These are phyloP conservation scores for Drosophila mojavensis DNA, from an alignment of 1,140 invertebrate genomes.

Conservation along the genomic window DNA sequence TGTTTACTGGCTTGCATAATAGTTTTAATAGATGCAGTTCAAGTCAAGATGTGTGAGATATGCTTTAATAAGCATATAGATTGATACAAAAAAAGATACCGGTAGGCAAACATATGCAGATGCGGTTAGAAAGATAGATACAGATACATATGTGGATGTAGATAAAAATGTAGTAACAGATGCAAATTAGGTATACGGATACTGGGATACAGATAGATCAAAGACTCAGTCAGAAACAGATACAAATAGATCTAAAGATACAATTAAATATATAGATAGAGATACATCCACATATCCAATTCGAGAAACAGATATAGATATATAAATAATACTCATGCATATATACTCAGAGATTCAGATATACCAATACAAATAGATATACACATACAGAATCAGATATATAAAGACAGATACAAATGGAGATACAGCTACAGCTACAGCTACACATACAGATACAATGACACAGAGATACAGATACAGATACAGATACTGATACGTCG, in stretches of 20 bases:
- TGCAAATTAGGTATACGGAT: slow-evolving; percentile 16
- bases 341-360: not conserved
- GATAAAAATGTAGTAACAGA: not conserved
- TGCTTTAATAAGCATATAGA: not conserved
- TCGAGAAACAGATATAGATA: not conserved
- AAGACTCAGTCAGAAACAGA: too few species aligned
- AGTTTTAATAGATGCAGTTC: not conserved
- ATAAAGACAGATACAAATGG: not conserved
- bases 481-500: too few species aligned
- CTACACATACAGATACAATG: slow-evolving; percentile 12
- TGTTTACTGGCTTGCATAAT: slow-evolving; percentile 39
- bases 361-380: not conserved
- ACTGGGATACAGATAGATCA: too few species aligned
- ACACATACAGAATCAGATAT: too few species aligned
- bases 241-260: not conserved
- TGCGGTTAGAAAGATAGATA: not conserved
- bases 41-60: slow-evolving; percentile 3
- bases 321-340: slow-evolving; percentile 14
- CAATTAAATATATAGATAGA: not conserved
- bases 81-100: not conserved
- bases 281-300: not conserved
- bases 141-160: not conserved
- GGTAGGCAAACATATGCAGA: too few species aligned
- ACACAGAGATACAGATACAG: slow-evolving; percentile 32
- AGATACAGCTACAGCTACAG: slow-evolving; percentile 13